A percentile compares a stretch with the other conserved stretches of the same genome.
phyloP scores from a whole-genome alignment of 2,797 vertebrate genomes.

The Sylvia borin region DNA sequence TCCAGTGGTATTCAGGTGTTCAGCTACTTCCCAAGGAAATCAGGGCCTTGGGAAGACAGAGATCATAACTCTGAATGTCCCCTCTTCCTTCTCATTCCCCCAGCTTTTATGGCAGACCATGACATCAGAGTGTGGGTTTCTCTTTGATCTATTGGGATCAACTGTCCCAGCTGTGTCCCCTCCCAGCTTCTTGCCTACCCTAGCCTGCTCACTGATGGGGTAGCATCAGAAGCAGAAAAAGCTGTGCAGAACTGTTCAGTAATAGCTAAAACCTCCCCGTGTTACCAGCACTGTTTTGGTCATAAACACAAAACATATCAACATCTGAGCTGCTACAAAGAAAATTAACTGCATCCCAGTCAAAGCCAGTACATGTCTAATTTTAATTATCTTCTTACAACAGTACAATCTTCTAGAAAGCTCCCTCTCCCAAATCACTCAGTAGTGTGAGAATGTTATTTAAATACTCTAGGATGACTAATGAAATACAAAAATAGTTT shows the following conservation, averaged over 20 bases:
- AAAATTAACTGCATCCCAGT: not conserved
- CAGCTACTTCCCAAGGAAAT: not conserved
- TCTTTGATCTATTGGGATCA: not conserved
- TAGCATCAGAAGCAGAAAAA: not conserved
- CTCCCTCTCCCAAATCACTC: not conserved
- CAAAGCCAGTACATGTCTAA: not conserved
- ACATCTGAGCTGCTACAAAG: not conserved
- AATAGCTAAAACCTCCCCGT: not conserved
- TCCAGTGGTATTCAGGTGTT: not conserved
- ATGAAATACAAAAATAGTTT: not conserved
- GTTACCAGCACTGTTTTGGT: not conserved
- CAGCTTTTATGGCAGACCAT: not conserved
- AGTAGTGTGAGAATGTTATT: not conserved
- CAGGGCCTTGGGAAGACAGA: not conserved
- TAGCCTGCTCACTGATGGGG: not conserved
- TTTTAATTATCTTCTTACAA: not conserved
- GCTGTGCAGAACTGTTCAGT: not conserved
- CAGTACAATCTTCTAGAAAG: not conserved
- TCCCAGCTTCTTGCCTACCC: not conserved
- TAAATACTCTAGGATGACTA: not conserved
- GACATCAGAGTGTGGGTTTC: not conserved
- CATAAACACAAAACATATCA: not conserved
- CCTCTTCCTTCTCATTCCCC: not conserved
- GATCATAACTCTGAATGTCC: rapidly evolving
- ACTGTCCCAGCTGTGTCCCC: not conserved